phyloP scores from a whole-genome alignment of 2,888 invertebrate genomes.

The Aphodius sticticus region DNA sequence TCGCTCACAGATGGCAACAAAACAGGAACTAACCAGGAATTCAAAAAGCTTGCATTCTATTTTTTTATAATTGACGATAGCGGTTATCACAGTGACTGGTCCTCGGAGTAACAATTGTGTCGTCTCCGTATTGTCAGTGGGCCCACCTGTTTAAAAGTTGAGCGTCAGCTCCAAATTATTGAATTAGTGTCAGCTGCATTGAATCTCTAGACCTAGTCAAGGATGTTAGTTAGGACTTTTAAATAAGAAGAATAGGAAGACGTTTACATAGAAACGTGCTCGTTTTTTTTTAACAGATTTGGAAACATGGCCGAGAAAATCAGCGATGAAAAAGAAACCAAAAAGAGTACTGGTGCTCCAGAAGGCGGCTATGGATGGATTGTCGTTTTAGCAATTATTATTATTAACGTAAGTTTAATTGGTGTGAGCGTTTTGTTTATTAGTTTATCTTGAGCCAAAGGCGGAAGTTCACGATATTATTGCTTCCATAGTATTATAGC shows the following conservation, averaged over 20 bases:
- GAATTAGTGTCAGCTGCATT: background rate
- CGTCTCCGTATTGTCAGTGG: background rate
- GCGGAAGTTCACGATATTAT: background rate
- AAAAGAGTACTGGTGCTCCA: slow-evolving; percentile 46
- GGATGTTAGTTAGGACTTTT: slow-evolving; percentile 15
- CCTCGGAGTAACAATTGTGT: background rate
- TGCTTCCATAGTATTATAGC: background rate
- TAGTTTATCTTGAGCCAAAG: background rate
- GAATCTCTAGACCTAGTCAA: background rate
- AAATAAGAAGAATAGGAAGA: slow-evolving; percentile 5
- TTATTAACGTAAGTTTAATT: slow-evolving; percentile 58
- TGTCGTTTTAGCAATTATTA: slow-evolving; percentile 57
- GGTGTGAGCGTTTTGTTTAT: background rate
- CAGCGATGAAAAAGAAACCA: slow-evolving; percentile 6
- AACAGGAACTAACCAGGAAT: background rate
- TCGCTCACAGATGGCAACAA: background rate
- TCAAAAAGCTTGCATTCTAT: background rate
- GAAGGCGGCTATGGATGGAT: slow-evolving; percentile 65
- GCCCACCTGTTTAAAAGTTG: background rate
- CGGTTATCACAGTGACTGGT: background rate
- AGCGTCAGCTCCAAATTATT: background rate
- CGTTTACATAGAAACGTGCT: background rate
- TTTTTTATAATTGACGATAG: background rate
- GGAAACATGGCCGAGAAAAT: slow-evolving; percentile 21
- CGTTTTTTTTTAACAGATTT: background rate